Evolutionary conservation across 2,888 invertebrate species (phyloP).

Genomic region (Aquatica leii): DNA sequence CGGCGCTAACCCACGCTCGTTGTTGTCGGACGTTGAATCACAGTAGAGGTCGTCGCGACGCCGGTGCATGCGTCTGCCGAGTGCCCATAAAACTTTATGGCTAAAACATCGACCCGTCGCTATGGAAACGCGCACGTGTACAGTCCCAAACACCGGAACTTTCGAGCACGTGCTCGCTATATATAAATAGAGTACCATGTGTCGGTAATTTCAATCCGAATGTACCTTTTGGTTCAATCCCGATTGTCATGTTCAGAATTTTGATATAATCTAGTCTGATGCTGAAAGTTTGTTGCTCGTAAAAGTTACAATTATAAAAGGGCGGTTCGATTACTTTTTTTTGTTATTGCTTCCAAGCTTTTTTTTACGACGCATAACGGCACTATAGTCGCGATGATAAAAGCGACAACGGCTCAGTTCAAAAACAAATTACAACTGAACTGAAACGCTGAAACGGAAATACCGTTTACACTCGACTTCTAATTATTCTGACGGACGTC

Average conservation of each 20-base stretch:
- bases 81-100: slow-evolving; percentile 62
- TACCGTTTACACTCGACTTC: no score
- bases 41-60: slow-evolving; percentile 54
- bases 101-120: slow-evolving; percentile 62
- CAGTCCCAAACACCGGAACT: slow-evolving; percentile 35
- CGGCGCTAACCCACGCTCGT: slow-evolving; percentile 49
- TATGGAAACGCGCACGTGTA: slow-evolving; percentile 57
- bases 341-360: no score
- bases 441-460: not conserved
- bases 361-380: no score
- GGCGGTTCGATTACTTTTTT: no score
- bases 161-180: slow-evolving; percentile 28
- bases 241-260: slow-evolving; percentile 57
- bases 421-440: not conserved
- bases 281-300: slow-evolving; percentile 16
- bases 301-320: not conserved
- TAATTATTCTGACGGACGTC: no score
- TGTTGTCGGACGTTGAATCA: slow-evolving; percentile 53
- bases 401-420: not conserved
- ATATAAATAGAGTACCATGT: slow-evolving; percentile 23
- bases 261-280: slow-evolving; percentile 46
- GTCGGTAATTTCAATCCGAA: slow-evolving; percentile 32
- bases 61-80: slow-evolving; percentile 56
- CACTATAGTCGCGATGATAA: no score
- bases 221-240: slow-evolving; percentile 46